A percentile compares a stretch with the other conserved stretches of the same genome.
Conservation (phyloP, 2,797 vertebrate genomes). For the Lepus oiostolus region DNA sequence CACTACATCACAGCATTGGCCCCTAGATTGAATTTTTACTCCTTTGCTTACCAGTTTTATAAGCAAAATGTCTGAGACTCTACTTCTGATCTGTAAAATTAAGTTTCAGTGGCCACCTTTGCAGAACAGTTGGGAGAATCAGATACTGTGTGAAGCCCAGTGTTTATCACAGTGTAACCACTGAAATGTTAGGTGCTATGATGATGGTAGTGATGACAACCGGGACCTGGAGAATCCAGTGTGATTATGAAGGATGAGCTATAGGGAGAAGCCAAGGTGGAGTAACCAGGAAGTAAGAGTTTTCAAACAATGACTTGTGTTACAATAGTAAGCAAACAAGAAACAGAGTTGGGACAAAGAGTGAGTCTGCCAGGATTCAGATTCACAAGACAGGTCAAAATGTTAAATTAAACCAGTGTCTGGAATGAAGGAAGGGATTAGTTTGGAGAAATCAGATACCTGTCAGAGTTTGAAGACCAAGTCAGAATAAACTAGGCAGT, state of each 20-base stretch:
- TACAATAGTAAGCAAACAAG: neutral
- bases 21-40: conserved; percentile 46
- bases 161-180: neutral
- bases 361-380: neutral
- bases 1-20: too few species aligned
- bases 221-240: neutral
- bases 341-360: neutral
- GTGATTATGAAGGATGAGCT: neutral
- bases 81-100: neutral
- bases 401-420: neutral
- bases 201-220: neutral
- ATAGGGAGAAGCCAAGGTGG: neutral
- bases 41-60: neutral
- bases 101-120: neutral
- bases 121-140: neutral
- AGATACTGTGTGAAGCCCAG: neutral
- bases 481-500: neutral
- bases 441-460: neutral
- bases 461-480: conserved; percentile 36
- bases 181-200: neutral
- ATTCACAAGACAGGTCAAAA: neutral
- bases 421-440: conserved; percentile 1
- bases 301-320: neutral
- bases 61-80: conserved; percentile 27
- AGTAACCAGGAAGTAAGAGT: neutral